Evolutionary conservation across 2,797 vertebrate genomes (phyloP).

Genomic region (Rhodeus uyekii): DNA sequence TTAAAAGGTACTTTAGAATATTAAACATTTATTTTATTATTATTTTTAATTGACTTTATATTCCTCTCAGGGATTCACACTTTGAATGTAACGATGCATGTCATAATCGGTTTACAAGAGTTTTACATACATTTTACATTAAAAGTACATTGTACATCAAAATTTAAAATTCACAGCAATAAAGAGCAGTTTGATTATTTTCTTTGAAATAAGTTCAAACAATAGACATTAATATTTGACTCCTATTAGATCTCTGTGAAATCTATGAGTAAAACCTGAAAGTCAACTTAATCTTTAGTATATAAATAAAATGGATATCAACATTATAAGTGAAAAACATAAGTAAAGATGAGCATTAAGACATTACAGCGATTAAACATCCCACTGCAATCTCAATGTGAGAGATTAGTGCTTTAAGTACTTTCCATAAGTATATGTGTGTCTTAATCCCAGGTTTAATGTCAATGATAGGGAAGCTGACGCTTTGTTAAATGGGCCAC

Average conservation of each 20-base stretch:
- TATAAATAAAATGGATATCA: not conserved
- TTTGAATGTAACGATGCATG: not conserved
- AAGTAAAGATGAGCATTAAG: not conserved
- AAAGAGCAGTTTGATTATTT: not conserved
- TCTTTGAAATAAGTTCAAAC: not conserved
- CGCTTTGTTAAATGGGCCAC: constrained; percentile 56
- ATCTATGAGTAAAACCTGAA: not conserved
- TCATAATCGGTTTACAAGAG: not conserved
- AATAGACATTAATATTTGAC: not conserved
- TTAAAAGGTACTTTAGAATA: no score
- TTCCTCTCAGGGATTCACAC: not conserved
- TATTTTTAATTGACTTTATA: not conserved
- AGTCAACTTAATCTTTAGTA: not conserved
- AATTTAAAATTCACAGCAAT: not conserved
- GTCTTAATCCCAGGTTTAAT: constrained; percentile 50
- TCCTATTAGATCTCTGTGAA: not conserved
- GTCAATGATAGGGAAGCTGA: constrained; percentile 43
- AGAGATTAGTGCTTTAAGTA: constrained; percentile 54
- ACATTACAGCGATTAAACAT: not conserved
- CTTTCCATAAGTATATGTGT: constrained; percentile 31
- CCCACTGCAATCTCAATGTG: not conserved
- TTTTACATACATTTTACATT: not conserved
- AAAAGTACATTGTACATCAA: not conserved
- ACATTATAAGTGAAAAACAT: not conserved
- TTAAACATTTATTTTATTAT: not conserved